These are phyloP conservation scores for Daphoenositta chrysoptera DNA, from an alignment of 2,113 vertebrate species.

Conservation along the genomic window DNA sequence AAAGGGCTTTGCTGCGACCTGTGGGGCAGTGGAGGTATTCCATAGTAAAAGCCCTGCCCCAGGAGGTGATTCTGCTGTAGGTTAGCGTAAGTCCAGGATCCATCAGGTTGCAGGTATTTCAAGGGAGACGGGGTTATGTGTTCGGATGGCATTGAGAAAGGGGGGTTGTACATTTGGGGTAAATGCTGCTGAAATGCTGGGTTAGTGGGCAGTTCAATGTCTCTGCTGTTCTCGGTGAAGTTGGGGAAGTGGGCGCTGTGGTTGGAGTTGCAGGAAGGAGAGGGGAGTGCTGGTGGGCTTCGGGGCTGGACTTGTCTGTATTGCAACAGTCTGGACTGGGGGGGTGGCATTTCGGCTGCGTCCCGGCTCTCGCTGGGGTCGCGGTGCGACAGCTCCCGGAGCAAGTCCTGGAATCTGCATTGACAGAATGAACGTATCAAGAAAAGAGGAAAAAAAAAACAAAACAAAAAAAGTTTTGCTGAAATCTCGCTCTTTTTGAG, in stretches of 20 bases:
- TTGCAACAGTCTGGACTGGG: constrained; percentile 95
- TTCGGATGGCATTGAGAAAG: constrained; percentile 86
- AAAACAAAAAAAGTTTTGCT: neutral
- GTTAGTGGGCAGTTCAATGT: constrained; percentile 81
- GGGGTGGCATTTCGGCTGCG: constrained; percentile 88
- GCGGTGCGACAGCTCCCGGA: constrained; percentile 89
- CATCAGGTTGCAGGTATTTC: constrained; percentile 94
- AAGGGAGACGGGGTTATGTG: constrained; percentile 84
- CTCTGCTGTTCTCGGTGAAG: constrained; percentile 80
- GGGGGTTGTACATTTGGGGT: constrained; percentile 79
- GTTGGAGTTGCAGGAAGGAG: constrained; percentile 80
- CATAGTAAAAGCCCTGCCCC: constrained; percentile 88
- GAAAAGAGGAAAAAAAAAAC: neutral
- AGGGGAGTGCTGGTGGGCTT: constrained; percentile 82
- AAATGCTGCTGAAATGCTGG: constrained; percentile 84
- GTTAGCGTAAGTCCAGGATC: constrained; percentile 90
- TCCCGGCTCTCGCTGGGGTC: constrained; percentile 87
- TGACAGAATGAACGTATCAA: neutral
- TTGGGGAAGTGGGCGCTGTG: constrained; percentile 78
- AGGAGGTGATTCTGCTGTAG: constrained; percentile 87
- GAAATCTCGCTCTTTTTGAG: constrained; percentile 3
- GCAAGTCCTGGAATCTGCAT: constrained; percentile 88
- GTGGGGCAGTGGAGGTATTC: constrained; percentile 87
- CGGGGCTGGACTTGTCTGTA: constrained; percentile 90
- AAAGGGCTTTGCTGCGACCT: constrained; percentile 90